Evolutionary conservation across 2,797 vertebrate species (phyloP), one percentile per base, ranked within the genome.

Genomic region (Pogonophryne albipinna): DNA sequence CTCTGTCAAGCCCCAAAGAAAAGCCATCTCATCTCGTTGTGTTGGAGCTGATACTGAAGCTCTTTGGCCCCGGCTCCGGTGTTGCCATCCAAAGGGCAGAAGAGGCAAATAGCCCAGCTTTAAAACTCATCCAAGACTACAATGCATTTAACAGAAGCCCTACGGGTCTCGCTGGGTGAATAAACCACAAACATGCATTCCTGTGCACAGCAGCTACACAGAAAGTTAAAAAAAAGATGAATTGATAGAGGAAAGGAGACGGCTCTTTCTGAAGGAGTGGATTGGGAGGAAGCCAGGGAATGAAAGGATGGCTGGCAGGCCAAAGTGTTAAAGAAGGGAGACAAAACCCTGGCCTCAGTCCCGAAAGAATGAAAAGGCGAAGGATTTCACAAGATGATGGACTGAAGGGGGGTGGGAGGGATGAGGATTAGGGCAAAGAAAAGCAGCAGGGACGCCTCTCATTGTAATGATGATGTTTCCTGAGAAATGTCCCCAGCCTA

Each of bases 361-460:
- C 83, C 57, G 56, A 89, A 59, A 83, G 86, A 89, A 87, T 91
- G 85, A 85, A 89, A 91, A 92, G 83, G 77, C 79, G 61, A 88
- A 27, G 90, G 88, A 92, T 93, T 91, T 94, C 83, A 87, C 81
- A 88, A 92, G 87, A 92, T 91, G 87, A 94, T 91, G 90, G 90
- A 93, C 80, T 88, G 84, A 76, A 82, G 85, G 86, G 85, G 80
- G 90, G 81, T 82, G 91, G 82, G 86, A 76, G 82, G 84, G 68
- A 83, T 73, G 80, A 71, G 87, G 85, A 85, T 91, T 90, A 90
- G 80, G 74, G 80, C 8, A 73, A 83, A 91, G 87, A 85, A 90
- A 92, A 84, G 82, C 84, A 89, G 86, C 85, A 78, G 90, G 85
- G 82, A 85, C 76, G 77, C 71, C 74, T 83, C 76, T 83, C 76